Conservation (phyloP, 1,140 invertebrate species). For the Nixonia krombeini region DNA sequence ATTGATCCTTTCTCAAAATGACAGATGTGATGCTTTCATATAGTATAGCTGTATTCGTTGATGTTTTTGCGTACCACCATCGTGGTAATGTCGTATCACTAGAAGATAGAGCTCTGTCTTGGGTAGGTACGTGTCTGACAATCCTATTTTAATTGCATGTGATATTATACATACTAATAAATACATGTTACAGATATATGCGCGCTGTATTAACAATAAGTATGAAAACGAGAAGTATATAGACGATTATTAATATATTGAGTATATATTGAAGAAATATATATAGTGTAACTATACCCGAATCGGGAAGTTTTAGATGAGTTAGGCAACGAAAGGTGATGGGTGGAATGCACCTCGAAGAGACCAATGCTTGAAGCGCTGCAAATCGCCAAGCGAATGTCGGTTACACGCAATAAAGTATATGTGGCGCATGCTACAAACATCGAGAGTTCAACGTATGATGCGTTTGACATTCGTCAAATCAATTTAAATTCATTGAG, state of each 20-base stretch:
- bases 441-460: neutral
- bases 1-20: too few relatives aligned
- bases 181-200: slow-evolving; percentile 40
- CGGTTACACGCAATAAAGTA: neutral
- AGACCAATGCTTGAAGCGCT: slow-evolving; percentile 25
- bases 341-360: slow-evolving; percentile 9
- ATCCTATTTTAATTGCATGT: slow-evolving; percentile 68
- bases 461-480: too few relatives aligned
- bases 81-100: slow-evolving; percentile 33
- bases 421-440: slow-evolving; percentile 1
- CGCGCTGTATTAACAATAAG: slow-evolving; percentile 34
- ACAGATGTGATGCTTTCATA: too few relatives aligned
- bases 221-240: slow-evolving; percentile 27
- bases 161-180: slow-evolving; percentile 58
- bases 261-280: slow-evolving; percentile 18
- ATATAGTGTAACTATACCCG: neutral
- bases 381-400: slow-evolving; percentile 21
- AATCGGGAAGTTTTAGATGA: neutral
- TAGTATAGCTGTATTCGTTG: slow-evolving; percentile 22
- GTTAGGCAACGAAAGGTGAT: neutral
- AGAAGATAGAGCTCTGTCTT: slow-evolving; percentile 49
- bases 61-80: neutral
- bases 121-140: slow-evolving; percentile 63
- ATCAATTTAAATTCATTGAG: too few relatives aligned
- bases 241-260: slow-evolving; percentile 38